These are phyloP conservation scores for Drosophila kanapiae DNA, from an alignment of 1,140 invertebrate genomes.

Conservation along the genomic window DNA sequence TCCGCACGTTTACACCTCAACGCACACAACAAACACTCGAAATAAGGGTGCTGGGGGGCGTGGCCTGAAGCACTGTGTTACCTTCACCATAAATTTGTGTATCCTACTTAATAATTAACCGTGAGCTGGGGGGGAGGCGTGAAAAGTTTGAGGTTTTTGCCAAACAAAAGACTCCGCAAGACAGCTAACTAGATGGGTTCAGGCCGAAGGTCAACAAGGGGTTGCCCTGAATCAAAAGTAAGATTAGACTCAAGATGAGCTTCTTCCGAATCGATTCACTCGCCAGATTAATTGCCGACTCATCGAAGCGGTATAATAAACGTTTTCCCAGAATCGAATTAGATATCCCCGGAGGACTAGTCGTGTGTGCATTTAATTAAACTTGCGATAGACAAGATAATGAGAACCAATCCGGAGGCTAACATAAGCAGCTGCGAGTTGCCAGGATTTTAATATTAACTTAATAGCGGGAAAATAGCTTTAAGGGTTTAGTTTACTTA, in stretches of 20 bases:
- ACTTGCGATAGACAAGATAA: slow-evolving; percentile 8
- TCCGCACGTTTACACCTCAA: slow-evolving; percentile 81
- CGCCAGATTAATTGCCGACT: slow-evolving; percentile 21
- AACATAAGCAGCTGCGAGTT: background rate
- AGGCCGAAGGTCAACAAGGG: slow-evolving; percentile 24
- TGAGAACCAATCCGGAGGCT: background rate
- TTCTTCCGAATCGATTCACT: slow-evolving; percentile 16
- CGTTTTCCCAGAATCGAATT: slow-evolving; percentile 23
- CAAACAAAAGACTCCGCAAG: slow-evolving; percentile 33
- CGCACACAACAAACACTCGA: slow-evolving; percentile 63
- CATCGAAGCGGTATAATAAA: slow-evolving; percentile 25
- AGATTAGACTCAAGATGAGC: slow-evolving; percentile 14
- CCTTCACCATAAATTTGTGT: slow-evolving; percentile 73
- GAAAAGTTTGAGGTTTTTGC: slow-evolving; percentile 35
- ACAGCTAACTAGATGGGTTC: slow-evolving; percentile 12
- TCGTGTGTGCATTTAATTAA: slow-evolving; percentile 35
- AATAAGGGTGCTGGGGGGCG: slow-evolving; percentile 7
- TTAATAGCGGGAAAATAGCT: background rate
- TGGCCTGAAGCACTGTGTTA: slow-evolving; percentile 28
- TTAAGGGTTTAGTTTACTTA: background rate
- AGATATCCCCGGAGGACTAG: background rate
- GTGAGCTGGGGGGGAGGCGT: background rate
- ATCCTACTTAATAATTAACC: slow-evolving; percentile 82
- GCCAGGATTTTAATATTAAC: too few relatives aligned
- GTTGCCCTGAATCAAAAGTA: slow-evolving; percentile 33